Evolutionary conservation across 2,113 vertebrate genomes (phyloP).

Genomic region (Cathartes aura): DNA sequence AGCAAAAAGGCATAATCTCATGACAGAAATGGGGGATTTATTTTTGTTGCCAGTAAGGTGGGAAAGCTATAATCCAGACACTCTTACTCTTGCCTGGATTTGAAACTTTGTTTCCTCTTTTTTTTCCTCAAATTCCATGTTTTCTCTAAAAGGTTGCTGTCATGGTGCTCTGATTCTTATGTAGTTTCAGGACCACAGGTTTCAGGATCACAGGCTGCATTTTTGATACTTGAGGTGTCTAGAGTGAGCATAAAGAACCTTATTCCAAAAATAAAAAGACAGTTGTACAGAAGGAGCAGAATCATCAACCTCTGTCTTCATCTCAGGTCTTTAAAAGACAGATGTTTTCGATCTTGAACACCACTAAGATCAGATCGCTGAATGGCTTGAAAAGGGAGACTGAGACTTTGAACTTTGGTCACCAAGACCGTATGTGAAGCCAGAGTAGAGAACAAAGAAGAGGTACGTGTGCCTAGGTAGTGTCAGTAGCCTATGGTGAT

Average conservation of each 20-base stretch:
- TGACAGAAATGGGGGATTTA: neutral
- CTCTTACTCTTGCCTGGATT: neutral
- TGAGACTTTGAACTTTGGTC: neutral
- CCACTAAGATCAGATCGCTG: neutral
- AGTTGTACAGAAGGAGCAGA: neutral
- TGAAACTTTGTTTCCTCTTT: neutral
- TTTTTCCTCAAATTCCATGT: neutral
- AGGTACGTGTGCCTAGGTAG: fast-evolving
- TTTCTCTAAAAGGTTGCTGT: neutral
- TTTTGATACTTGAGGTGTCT: neutral
- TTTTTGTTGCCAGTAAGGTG: neutral
- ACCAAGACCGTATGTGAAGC: neutral
- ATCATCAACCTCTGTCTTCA: neutral
- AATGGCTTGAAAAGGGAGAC: neutral
- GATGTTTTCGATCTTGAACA: neutral
- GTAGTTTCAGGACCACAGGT: neutral
- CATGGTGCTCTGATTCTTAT: neutral
- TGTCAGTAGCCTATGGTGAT: neutral
- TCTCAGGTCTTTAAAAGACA: neutral
- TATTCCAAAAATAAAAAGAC: neutral
- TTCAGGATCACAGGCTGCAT: neutral
- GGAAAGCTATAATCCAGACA: neutral
- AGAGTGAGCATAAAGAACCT: neutral
- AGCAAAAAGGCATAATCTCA: neutral
- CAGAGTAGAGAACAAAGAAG: neutral